These are phyloP conservation scores for Augiades crinisus DNA, from an alignment of 2,888 invertebrate species.

Conservation along the genomic window DNA sequence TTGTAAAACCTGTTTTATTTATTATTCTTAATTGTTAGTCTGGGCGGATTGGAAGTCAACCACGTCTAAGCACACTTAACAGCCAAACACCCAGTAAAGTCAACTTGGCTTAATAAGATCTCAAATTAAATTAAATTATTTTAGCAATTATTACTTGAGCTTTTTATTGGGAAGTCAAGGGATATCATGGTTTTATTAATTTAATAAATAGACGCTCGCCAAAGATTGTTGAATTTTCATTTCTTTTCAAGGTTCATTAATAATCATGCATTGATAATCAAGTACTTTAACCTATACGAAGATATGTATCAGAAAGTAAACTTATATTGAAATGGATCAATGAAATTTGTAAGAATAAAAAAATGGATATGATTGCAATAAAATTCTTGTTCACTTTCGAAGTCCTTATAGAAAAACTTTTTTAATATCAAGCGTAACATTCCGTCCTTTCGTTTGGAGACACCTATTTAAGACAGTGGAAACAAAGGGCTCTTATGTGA, in stretches of 20 bases:
- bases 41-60: not conserved
- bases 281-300: no score
- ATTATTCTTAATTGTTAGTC: not conserved
- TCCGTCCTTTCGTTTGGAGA: conserved; percentile 65
- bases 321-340: not conserved
- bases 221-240: not conserved
- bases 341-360: conserved; percentile 2
- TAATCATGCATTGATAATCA: not conserved
- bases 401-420: conserved; percentile 56
- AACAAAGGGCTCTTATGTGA: conserved; percentile 64
- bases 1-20: not conserved
- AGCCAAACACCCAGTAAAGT: not conserved
- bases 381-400: conserved; percentile 17
- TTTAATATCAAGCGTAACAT: conserved; percentile 73
- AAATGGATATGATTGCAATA: conserved; percentile 20
- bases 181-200: conserved; percentile 1
- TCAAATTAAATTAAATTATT: conserved; percentile 10
- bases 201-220: not conserved
- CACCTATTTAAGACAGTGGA: conserved; percentile 62
- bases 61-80: not conserved
- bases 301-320: no score
- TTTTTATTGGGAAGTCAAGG: conserved; percentile 3
- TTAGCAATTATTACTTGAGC: not conserved
- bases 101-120: not conserved
- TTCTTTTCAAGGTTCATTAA: not conserved